Evolutionary conservation across 2,113 vertebrate species (phyloP), one percentile per base, ranked within the genome.

Genomic region (Hydrochoerus hydrochaeris): DNA sequence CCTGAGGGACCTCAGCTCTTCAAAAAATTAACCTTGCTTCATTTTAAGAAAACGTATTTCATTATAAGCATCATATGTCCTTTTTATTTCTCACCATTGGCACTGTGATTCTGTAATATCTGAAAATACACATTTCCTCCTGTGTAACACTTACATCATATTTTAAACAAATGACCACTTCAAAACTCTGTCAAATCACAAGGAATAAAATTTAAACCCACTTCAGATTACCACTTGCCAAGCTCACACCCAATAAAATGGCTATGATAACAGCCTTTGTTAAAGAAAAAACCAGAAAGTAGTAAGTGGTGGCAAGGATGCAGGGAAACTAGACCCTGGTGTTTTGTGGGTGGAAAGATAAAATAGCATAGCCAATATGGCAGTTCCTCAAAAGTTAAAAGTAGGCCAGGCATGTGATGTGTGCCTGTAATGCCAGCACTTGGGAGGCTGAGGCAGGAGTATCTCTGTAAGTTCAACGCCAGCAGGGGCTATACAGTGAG

Each of bases 11-110:
- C 44, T 75, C 0, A 58, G 38, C 26, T 82, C 67, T 85, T 93
- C 24, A 62, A 62, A 35, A 69, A 69, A n/a, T n/a, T 69, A n/a
- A n/a, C 65, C 65, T 69, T 69, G 65, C 30, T n/a, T n/a, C 35
- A 41, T 49, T 88, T 91, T 85, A 89, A 85, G 62, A 91, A 85
- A 84, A 67, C 20, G 54, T 54, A 85, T 80, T 52, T 91, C 85
- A 88, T 90, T 44, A 49, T 30, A 85, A 92, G 38, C 19, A 86
- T 30, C 41, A 81, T 38, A 22, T 38, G 12, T 41, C n/a, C 71
- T 73, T 41, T 87, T 75, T 73, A 85, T 57, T 73, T 91, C 77
- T 94, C 46, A 57, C 3, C 13, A 24, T 20, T 83, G 49, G 32
- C 57, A 85, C 20, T 62, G 44, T 77, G 44, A 83, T 86, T 83